Evolutionary conservation across 2,888 invertebrate species (phyloP).

Genomic region (Stenotaenia linearis): DNA sequence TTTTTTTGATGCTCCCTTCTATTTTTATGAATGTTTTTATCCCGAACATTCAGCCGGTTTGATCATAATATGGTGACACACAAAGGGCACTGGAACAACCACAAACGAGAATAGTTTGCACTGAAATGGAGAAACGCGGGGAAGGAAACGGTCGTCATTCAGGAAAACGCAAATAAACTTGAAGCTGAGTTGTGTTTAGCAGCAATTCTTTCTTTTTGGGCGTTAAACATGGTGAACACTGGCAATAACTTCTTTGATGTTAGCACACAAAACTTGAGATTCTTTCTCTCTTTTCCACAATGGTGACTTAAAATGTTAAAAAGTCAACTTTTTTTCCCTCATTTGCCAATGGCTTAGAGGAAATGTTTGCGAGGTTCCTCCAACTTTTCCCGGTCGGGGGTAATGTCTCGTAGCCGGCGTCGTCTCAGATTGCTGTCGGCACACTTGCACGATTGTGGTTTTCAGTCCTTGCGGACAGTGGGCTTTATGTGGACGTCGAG

Average conservation of each 20-base stretch:
- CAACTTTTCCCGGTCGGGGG: constrained; percentile 7
- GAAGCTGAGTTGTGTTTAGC: background rate
- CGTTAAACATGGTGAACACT: constrained; percentile 2
- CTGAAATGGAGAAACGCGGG: constrained; percentile 17
- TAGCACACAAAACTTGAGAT: background rate
- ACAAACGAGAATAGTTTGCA: constrained; percentile 19
- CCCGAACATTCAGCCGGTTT: background rate
- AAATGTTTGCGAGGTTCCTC: constrained; percentile 2
- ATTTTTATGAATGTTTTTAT: constrained; percentile 8
- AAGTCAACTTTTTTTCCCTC: background rate
- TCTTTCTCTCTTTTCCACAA: background rate
- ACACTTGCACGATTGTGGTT: constrained; percentile 21
- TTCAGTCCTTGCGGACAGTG: constrained; percentile 24
- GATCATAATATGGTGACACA: constrained; percentile 12
- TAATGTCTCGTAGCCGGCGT: constrained; percentile 24
- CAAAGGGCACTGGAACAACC: constrained; percentile 20
- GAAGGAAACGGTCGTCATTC: constrained; percentile 26
- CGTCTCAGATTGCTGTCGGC: constrained; percentile 20
- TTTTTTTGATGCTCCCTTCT: background rate
- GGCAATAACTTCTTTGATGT: background rate
- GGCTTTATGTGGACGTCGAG: constrained; percentile 32
- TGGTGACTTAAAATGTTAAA: background rate
- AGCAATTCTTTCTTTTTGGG: background rate
- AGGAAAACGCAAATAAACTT: constrained; percentile 20
- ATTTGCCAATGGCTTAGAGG: background rate